Conservation (phyloP, 2,113 vertebrate genomes). For the Brachyhypopomus occidentalis region DNA sequence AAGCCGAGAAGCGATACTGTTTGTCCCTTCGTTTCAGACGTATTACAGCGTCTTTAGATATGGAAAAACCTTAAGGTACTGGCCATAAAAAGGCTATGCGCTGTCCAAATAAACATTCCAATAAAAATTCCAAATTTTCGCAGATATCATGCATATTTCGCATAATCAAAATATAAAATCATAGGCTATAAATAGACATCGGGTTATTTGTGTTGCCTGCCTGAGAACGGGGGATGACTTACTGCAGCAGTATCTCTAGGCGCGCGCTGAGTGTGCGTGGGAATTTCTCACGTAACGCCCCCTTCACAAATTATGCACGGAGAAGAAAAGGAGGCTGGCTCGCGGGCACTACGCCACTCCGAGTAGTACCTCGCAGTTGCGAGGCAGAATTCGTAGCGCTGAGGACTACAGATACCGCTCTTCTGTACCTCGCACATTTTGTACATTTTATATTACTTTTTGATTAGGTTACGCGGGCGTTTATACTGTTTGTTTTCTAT, state of each 20-base stretch:
- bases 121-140: too few species aligned
- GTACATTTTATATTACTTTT: conserved; percentile 28
- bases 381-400: conserved; percentile 44
- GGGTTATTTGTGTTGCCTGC: too few species aligned
- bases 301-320: conserved; percentile 58
- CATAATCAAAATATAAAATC: too few species aligned
- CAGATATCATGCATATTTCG: too few species aligned
- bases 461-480: neutral
- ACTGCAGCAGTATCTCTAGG: conserved; percentile 51
- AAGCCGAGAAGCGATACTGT: too few species aligned
- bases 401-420: conserved; percentile 7
- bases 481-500: neutral
- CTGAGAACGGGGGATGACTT: neutral
- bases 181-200: too few species aligned
- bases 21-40: too few species aligned
- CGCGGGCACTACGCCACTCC: conserved; percentile 40
- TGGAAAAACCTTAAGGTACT: too few species aligned
- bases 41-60: too few species aligned
- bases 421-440: neutral
- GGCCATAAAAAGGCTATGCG: too few species aligned
- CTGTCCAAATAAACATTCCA: too few species aligned
- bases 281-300: conserved; percentile 66
- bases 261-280: conserved; percentile 41
- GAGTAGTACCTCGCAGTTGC: conserved; percentile 34
- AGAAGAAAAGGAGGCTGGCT: conserved; percentile 54